Evolutionary conservation across 2,797 vertebrate genomes (phyloP), one percentile per base, ranked within the genome.

Genomic region (Tympanoctomys barrerae): DNA sequence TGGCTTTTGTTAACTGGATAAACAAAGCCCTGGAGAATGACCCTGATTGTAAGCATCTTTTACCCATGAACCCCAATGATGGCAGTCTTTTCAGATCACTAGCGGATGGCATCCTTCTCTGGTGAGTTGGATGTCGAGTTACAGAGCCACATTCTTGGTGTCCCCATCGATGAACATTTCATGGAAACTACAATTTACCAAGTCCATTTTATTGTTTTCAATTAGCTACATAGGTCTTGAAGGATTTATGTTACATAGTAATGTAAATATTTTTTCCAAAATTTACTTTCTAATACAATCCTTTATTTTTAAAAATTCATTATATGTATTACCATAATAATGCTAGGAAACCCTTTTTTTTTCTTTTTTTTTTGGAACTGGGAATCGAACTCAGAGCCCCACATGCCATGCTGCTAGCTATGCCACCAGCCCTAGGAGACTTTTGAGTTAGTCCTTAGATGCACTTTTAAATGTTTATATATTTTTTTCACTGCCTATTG

Each of bases 1-100:
- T 99, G 97, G 99, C 99, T 57, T 99, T 99, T 98, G 99, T 99
- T 83, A 99, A 99, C 97, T 99, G 99, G 99, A 99, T 99, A 98
- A 99, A 99, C 98, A 99, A 99, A 98, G 98, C 99, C 96, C 98
- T 99, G 95, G 99, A 98, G 59, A 99, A 99, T 92, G 99, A 99
- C 97, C 98, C 99, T 39, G 99, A 99, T 98, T 99, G 99, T 96
- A 98, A 98, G 82, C 99, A 99, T 97, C 98, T 99, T 52, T 98
- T 99, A 68, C 99, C 99, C 61, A 99, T 99, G 99, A 98, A 99
- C 97, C 99, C 99, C 0, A 97, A 97, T 1, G 98, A 99, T 71
- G 98, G 98, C 75, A 99, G 99, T 95, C 99, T 99, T 92, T 99
- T 99, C 97, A 98, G 98, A 91, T 99, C 99, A 1, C 99, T 99